Evolutionary conservation across 2,113 vertebrate species (phyloP), one percentile per base, ranked within the genome.

Genomic region (Aepyceros melampus): DNA sequence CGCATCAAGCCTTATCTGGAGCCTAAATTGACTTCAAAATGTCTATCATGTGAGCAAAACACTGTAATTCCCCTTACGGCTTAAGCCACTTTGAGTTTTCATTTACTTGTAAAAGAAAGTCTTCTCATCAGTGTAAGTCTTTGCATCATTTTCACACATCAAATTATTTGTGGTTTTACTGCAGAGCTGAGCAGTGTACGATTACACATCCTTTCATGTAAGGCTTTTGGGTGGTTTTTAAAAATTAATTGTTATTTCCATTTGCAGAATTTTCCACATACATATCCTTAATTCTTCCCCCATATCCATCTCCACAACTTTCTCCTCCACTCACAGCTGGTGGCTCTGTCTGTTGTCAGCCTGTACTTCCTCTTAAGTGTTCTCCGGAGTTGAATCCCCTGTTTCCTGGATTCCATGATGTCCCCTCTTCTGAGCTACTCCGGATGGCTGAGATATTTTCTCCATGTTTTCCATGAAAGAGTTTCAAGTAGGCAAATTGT

Each of bases 121-220:
- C 64, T 56, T 36, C 81, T 83, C 81, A 86, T 31, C 36, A 19
- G 25, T 51, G 4, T 58, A 78, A 87, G 43, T 2, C 33, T n/a
- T 85, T 90, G 23, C 31, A 27, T 33, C 55, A 93, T 47, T 84
- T 47, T 67, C 89, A 67, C 1, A 58, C 55, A 43, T 19, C 43
- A 89, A 84, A 85, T 83, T 71, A 97, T n/a, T 86, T 94, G 33
- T 51, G 62, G 55, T 90, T 97, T 94, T 58, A 64, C 31, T 31
- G 49, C 25, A 87, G 47, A 97, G 33, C 45, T 82, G 91, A 93
- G 16, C 60, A 87, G n/a, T 6, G 3, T 71, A 84, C 87, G 3
- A 84, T 79, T 53, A 83, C 9, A 13, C 53, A 78, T 40, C 14
- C 25, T 93, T 84, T 87, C 76, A n/a, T 31, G 14, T 71, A 58